Conservation (phyloP, 1,140 invertebrate species). For the Drosophila nasuta region DNA sequence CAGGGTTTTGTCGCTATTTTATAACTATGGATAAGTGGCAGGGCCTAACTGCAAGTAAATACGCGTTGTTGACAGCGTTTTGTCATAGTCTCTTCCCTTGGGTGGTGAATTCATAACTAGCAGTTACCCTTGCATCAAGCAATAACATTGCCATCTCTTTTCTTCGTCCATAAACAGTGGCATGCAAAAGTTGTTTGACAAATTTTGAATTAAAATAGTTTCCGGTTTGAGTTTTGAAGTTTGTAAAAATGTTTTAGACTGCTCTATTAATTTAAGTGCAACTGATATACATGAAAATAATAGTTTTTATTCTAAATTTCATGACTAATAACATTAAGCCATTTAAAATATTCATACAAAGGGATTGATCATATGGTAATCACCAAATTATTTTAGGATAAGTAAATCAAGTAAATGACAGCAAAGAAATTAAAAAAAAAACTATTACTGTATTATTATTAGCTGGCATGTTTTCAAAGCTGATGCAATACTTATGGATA, state of each 20-base stretch:
- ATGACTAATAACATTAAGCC: too few species aligned
- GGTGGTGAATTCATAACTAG: constrained; percentile 34
- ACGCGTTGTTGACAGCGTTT: constrained; percentile 35
- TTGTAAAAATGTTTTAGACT: too few species aligned
- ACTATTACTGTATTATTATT: too few species aligned
- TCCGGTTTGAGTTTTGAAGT: not conserved
- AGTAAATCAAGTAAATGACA: too few species aligned
- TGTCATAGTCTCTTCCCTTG: constrained; percentile 42
- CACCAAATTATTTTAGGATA: too few species aligned
- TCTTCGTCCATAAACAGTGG: constrained; percentile 8
- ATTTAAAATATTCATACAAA: too few species aligned
- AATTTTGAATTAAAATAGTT: not conserved
- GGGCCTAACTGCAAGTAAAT: constrained; percentile 34
- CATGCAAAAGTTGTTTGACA: not conserved
- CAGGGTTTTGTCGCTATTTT: constrained; percentile 47
- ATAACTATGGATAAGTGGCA: constrained; percentile 45
- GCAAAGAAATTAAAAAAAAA: too few species aligned
- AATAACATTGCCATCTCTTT: constrained; percentile 25
- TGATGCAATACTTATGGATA: constrained; percentile 1
- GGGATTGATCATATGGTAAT: too few species aligned
- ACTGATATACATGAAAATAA: too few species aligned
- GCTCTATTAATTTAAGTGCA: too few species aligned
- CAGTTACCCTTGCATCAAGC: constrained; percentile 23
- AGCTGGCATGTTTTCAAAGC: not conserved
- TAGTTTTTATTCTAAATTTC: too few species aligned